Evolutionary conservation across 2,888 invertebrate genomes (phyloP), one percentile per base, ranked within the genome.

Genomic region (Omphaloscelis lunosa): DNA sequence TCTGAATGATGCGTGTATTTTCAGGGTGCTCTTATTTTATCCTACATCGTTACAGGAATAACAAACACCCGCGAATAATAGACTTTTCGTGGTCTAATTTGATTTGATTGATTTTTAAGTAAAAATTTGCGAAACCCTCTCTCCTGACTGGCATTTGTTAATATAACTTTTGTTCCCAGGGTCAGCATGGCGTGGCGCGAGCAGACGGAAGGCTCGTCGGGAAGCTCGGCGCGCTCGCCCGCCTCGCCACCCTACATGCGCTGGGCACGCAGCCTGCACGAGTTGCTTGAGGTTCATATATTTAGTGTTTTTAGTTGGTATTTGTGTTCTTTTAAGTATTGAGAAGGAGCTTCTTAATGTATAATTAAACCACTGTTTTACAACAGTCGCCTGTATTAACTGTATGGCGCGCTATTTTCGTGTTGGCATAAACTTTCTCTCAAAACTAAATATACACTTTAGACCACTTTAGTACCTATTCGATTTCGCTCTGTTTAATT

Each of bases 181-280:
- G 88, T 92, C 91, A 93, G 93, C 87, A 92, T 93, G 93, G 94
- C 93, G 92, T 94, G 95, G 95, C 96, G 95, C 93, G 95, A 94
- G 93, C 96, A 95, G 96, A 96, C 94, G 95, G 96, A 95, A 89
- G 96, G 96, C 86, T 96, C 96, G 89, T 95, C 96, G 91, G 95
- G 95, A 88, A 94, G 95, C 91, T 95, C 96, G 88, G 94, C 95
- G 91, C 96, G 96, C 90, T 96, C 97, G 92, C 95, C 96, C 93
- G 93, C 95, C 93, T 95, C 95, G 93, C 96, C 96, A 90, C 98
- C 98, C 79, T 99, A 98, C 96, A 97, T 98, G 91, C 98, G 98
- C 93, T 99, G 99, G 99, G 99, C 99, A 67, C 97, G 98, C 89
- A 98, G 98, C 90, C 97, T 99, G 91, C 98, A 98, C 93, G 97